Conservation (phyloP, 2,113 vertebrate genomes). For the Cyphomyrus plagiostoma region DNA sequence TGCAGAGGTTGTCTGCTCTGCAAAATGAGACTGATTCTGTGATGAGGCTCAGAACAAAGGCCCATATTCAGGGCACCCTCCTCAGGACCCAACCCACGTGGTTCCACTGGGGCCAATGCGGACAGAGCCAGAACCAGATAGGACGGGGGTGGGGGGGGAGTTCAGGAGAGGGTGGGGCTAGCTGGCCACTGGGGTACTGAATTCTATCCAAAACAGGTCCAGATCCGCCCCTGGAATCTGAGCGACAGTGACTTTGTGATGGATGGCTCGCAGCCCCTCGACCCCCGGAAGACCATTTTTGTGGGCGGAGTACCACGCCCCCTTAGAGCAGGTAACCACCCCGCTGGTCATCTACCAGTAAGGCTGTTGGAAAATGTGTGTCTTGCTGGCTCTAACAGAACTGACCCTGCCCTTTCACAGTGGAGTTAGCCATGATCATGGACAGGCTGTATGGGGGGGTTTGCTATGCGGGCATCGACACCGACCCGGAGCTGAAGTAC, state of each 20-base stretch:
- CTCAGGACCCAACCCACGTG: not conserved
- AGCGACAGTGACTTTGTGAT: slow-evolving; percentile 98
- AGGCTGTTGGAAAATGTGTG: not conserved
- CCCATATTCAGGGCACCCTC: not conserved
- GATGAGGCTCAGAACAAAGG: not conserved
- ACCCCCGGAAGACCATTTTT: slow-evolving; percentile 98
- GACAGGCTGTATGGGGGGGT: slow-evolving; percentile 95
- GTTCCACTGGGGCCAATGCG: not conserved
- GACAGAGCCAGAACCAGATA: not conserved
- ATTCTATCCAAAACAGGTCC: slow-evolving; percentile 65
- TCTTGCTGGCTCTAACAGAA: not conserved
- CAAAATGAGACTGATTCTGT: not conserved
- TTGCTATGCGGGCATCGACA: slow-evolving; percentile 95
- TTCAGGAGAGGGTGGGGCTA: not conserved
- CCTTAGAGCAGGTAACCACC: slow-evolving; percentile 77
- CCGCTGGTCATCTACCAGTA: not conserved
- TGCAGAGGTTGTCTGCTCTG: not conserved
- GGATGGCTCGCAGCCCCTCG: slow-evolving; percentile 94
- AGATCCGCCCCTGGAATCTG: slow-evolving; percentile 96
- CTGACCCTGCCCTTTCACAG: slow-evolving; percentile 47
- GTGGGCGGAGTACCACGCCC: slow-evolving; percentile 94
- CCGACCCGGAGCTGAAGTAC: slow-evolving; percentile 95
- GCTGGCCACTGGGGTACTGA: too few species aligned
- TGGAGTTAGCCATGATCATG: slow-evolving; percentile 98
- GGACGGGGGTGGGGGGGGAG: not conserved